Conservation (phyloP, 2,888 invertebrate genomes). For the Seira musarum region DNA sequence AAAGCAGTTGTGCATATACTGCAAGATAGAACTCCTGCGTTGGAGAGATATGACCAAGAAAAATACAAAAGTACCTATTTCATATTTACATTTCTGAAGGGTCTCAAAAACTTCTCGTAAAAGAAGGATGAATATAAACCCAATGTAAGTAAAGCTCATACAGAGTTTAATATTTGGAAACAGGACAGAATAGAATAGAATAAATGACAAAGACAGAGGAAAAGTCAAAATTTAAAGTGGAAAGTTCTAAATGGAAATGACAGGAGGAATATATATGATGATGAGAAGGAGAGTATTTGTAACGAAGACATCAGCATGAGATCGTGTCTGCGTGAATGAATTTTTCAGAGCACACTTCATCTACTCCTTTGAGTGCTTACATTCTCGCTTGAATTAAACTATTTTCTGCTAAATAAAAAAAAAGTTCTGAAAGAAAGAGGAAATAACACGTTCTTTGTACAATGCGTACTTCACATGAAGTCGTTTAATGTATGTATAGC, state of each 20-base stretch:
- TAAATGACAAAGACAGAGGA: not conserved
- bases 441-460: not conserved
- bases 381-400: not conserved
- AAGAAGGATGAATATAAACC: not conserved
- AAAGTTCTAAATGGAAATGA: conserved; percentile 53
- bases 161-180: not conserved
- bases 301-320: conserved; percentile 31
- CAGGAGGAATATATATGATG: conserved; percentile 53
- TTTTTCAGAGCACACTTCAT: conserved; percentile 8
- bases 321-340: not conserved
- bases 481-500: not conserved
- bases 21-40: not conserved
- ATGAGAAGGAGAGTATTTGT: conserved; percentile 41
- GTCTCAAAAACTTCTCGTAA: not conserved
- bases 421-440: not conserved
- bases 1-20: not conserved
- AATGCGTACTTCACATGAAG: not conserved
- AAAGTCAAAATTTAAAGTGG: conserved; percentile 35
- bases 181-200: too few relatives aligned
- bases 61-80: not conserved
- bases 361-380: not conserved
- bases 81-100: not conserved
- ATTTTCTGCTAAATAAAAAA: not conserved
- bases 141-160: too few relatives aligned
- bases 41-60: not conserved